phyloP scores from a whole-genome alignment of 2,797 vertebrate species.

The Myotis planiceps region DNA sequence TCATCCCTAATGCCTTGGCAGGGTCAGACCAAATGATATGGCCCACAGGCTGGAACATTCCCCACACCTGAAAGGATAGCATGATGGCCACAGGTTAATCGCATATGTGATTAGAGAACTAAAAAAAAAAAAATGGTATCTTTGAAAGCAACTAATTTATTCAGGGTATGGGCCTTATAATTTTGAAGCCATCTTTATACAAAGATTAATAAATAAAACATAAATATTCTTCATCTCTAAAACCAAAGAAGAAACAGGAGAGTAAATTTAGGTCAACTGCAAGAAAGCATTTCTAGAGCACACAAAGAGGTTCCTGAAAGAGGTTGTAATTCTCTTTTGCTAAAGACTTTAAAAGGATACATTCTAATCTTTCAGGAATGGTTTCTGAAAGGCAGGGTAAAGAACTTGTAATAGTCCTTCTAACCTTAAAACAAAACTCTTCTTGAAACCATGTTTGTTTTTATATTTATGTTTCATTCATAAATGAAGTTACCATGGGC shows the following conservation, averaged over 20 bases:
- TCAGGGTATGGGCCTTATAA: not conserved
- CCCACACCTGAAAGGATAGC: not conserved
- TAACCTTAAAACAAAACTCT: conserved; percentile 23
- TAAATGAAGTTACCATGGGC: not conserved
- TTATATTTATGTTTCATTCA: conserved; percentile 24
- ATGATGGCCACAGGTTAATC: not conserved
- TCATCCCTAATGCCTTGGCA: no score
- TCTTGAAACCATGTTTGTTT: not conserved
- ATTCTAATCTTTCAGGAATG: conserved; percentile 35
- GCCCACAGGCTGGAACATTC: no score
- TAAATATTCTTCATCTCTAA: not conserved
- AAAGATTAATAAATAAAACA: not conserved
- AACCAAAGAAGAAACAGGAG: not conserved
- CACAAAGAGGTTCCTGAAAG: not conserved
- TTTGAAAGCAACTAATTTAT: conserved; percentile 23
- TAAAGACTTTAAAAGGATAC: conserved; percentile 14
- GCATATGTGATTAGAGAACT: not conserved
- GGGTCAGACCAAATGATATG: no score
- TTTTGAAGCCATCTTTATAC: not conserved
- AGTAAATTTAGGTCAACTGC: not conserved
- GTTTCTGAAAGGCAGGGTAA: conserved; percentile 1
- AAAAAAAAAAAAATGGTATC: not conserved
- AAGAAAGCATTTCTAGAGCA: conserved; percentile 17
- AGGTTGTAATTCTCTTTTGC: not conserved
- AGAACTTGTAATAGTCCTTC: not conserved